Conservation (phyloP, 2,113 vertebrate genomes). For the Chiloscyllium plagiosum region DNA sequence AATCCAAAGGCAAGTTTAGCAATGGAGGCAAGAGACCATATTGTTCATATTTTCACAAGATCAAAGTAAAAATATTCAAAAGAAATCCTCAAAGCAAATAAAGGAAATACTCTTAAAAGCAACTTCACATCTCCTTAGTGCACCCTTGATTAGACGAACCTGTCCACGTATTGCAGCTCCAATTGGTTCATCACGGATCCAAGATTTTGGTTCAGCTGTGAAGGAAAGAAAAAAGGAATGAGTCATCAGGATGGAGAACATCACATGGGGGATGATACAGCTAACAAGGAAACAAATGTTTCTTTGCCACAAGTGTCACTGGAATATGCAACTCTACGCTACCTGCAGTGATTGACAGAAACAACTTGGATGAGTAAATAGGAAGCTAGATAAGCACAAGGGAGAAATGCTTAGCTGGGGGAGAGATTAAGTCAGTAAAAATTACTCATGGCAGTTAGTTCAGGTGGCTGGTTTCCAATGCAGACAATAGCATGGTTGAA, state of each 20-base stretch:
- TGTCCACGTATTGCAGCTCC: constrained; percentile 69
- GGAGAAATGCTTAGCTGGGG: neutral
- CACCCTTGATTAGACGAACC: constrained; percentile 63
- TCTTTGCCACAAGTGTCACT: neutral
- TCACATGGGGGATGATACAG: neutral
- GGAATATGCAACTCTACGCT: neutral
- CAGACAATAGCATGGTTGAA: no score
- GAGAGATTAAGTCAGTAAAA: neutral
- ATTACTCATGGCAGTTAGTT: no score
- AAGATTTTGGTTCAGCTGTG: constrained; percentile 88
- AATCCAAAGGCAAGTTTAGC: neutral
- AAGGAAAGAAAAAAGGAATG: constrained; percentile 41
- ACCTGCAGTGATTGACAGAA: neutral
- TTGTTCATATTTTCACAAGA: neutral
- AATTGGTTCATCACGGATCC: constrained; percentile 73
- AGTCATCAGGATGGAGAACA: neutral
- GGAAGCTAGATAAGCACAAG: neutral
- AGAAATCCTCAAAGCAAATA: neutral
- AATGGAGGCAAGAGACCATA: neutral
- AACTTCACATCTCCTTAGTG: constrained; percentile 56
- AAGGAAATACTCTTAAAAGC: neutral
- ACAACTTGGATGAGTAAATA: no score
- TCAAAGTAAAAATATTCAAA: neutral
- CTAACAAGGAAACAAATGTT: neutral
- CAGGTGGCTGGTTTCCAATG: no score